Conservation (phyloP, 2,888 invertebrate genomes). For the Plagodis pulveraria region DNA sequence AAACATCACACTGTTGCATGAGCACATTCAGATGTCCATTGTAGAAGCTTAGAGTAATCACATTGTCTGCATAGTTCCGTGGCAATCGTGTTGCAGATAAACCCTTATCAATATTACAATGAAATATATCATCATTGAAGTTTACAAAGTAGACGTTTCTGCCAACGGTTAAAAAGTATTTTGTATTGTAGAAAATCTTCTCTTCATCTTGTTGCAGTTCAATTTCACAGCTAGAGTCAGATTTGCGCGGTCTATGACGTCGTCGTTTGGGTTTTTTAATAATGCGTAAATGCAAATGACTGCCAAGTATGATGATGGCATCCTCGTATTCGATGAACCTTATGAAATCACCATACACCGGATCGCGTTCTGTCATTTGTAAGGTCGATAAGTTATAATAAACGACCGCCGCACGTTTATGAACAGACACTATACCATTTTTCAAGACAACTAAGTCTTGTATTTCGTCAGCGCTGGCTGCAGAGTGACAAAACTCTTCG, state of each 20-base stretch:
- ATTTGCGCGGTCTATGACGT: neutral
- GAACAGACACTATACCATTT: conserved; percentile 60
- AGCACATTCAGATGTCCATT: conserved; percentile 4
- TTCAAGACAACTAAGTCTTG: conserved; percentile 51
- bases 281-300: conserved; percentile 18
- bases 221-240: conserved; percentile 2
- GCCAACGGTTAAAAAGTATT: conserved; percentile 1
- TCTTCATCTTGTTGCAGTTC: conserved; percentile 11
- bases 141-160: conserved; percentile 10
- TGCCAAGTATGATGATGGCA: conserved; percentile 9
- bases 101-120: conserved; percentile 8
- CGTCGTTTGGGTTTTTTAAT: conserved; percentile 7
- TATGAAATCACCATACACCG: conserved; percentile 54
- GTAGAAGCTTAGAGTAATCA: conserved; percentile 1
- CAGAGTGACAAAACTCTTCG: conserved; percentile 60
- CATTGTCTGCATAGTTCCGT: neutral
- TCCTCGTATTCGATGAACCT: conserved; percentile 40
- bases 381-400: conserved; percentile 63
- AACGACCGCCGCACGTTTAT: conserved; percentile 44
- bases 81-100: neutral
- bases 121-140: neutral
- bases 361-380: conserved; percentile 37
- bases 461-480: conserved; percentile 52
- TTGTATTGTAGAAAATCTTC: conserved; percentile 1
- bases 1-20: neutral